A percentile compares a stretch with the other conserved stretches of the same genome.
Evolutionary conservation across 2,797 vertebrate species (phyloP).

Genomic region (Myotis vivesi): DNA sequence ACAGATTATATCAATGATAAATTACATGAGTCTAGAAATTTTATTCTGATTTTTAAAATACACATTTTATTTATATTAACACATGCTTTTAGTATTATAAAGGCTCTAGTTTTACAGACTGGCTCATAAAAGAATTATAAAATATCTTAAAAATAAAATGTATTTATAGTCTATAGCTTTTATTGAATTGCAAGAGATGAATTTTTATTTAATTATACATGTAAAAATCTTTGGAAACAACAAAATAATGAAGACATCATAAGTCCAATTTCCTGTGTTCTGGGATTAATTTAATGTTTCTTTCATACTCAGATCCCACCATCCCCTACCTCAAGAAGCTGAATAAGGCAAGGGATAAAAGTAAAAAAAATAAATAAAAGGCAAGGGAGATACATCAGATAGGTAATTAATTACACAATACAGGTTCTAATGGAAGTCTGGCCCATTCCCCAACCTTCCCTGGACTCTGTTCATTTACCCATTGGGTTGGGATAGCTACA

Average conservation of each 20-base stretch:
- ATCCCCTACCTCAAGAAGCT: background rate
- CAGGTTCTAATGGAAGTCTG: background rate
- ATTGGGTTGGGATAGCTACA: background rate
- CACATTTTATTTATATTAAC: slow-evolving; percentile 46
- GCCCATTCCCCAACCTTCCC: background rate
- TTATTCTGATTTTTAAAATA: slow-evolving; percentile 67
- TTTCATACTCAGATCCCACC: background rate
- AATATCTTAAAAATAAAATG: slow-evolving; percentile 54
- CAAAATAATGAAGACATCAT: slow-evolving; percentile 18
- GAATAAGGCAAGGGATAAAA: background rate
- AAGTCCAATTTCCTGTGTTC: background rate
- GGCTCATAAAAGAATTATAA: slow-evolving; percentile 53
- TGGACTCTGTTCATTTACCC: background rate
- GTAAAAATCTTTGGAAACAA: slow-evolving; percentile 48
- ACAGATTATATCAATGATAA: background rate
- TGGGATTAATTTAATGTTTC: background rate
- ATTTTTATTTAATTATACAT: slow-evolving; percentile 38
- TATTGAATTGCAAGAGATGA: background rate
- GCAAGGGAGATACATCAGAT: background rate
- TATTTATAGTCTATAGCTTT: slow-evolving; percentile 24
- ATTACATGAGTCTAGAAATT: slow-evolving; percentile 45
- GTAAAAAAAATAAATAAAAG: background rate
- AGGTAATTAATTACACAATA: background rate
- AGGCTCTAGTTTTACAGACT: slow-evolving; percentile 38
- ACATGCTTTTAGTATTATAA: slow-evolving; percentile 48